Base-by-base conservation (phyloP, 2,797 vertebrate species). In the Danio aesculapii region DNA sequence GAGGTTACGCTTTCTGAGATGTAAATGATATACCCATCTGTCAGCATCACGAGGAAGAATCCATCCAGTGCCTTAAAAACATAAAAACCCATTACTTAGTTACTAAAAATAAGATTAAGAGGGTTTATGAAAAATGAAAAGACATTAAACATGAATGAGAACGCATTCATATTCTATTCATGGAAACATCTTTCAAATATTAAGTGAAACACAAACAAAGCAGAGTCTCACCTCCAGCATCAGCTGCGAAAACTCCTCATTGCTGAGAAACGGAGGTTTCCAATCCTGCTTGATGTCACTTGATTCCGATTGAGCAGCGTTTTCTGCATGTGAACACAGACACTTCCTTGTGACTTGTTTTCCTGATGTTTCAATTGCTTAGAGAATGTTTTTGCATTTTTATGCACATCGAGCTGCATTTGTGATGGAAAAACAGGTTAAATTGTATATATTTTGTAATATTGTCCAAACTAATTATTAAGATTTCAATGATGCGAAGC, bases 11-110 rank as follows among this genome's bases (percentile, higher is more conserved):
- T 98, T 91, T 99, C 98, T 63, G 98, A 99, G 77, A 98, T 95
- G 80, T 99, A 98, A 89, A 99, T 97, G 92, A 99, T 97, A 92
- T 96, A 98, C 87, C 98, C 97, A 90, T 99, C 98, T 76, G 97
- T 99, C 96, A 98, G 97, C 94, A 99, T 97, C 93, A 97, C 97
- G 92, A 99, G 94, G 92, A 99, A 99, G 94, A 99, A 99, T 62
- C 97, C 98, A 92, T 99, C 98, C 92, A 99, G 92, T 88, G 98
- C 98, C 98, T 99, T 44, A 8, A 83, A 75, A 66, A 16, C n/a
- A 69, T 14, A 78, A 16, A 39, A 13, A 4, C 0, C 9, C 9
- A 73, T 30, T 12, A 46, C n/a, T 72, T 9, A 82, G 2, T 11
- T 14, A 46, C 1, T 6, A 17, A 72, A 68, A 70, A 67, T 6